Base-by-base conservation (phyloP, 2,888 invertebrate species). In the Acleris sparsana region DNA sequence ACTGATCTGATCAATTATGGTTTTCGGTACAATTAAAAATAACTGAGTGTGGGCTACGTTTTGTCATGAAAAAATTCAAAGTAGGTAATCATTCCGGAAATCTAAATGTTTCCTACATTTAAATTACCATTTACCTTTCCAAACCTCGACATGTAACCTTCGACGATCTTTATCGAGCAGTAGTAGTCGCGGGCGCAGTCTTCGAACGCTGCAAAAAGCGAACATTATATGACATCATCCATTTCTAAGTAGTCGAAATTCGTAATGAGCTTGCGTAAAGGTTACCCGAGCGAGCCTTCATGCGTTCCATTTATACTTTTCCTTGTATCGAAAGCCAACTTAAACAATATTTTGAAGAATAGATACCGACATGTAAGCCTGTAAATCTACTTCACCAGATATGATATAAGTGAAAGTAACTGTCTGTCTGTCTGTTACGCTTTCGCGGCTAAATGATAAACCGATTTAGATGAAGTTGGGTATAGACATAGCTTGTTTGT, bases 131-230 rank as follows among this genome's bases (percentile, higher is more conserved):
- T 22, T 87, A 94, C 94, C 86, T 89, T 91, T 70, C 93, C 94
- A 77, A 89, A 94, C 74, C 88, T 94, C 1, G 88, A 84, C 92
- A 95, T 93, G 79, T 95, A 95, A 62, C 86, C 92, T 68, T 89
- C 88, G 1, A 95, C 92, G n/a, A 94, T 93, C 69, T 79, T 89
- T 64, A 93, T 88, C 0, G 95, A 93, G 75, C 95, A 95, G 53
- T 90, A 83, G 69, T 92, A 94, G 68, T 94, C 93, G 67, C 88
- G 82, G 0, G 95, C 93, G 74, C 95, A 95, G 73, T 94, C 94
- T 78, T 94, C 93, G 76, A 93, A 95, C 3, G 95, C 95, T 95
- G 84, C 63, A 84, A 90, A 73, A 63, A 67, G 70, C 56, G 44
- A 65, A 64, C 63, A 62, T 6, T 64, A 46, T 53, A 55, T 64